Conservation (phyloP, 2,888 invertebrate genomes). For the Lissonota sp. region DNA sequence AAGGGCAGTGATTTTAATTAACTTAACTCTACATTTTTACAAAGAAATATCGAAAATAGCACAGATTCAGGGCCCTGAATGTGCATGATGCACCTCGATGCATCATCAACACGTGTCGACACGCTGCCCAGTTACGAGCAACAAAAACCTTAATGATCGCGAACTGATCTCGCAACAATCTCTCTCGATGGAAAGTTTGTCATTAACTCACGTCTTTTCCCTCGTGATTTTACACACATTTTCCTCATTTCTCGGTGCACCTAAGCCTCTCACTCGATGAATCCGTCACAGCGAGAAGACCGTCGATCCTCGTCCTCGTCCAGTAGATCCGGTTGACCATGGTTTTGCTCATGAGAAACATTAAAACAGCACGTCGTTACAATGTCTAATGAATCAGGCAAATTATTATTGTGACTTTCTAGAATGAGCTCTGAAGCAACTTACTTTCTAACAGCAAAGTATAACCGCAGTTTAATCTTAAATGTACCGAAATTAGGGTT, state of each 20-base stretch:
- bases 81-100: too few relatives aligned
- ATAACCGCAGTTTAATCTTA: too few relatives aligned
- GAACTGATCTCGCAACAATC: constrained; percentile 32
- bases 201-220: constrained; percentile 50
- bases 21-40: too few relatives aligned
- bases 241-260: constrained; percentile 32
- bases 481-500: too few relatives aligned
- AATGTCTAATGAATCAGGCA: constrained; percentile 54
- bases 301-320: neutral
- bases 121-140: constrained; percentile 5
- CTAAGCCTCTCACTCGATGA: neutral
- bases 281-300: constrained; percentile 13
- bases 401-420: constrained; percentile 51
- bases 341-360: constrained; percentile 25
- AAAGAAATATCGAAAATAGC: too few relatives aligned
- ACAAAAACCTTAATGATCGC: neutral
- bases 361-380: constrained; percentile 30
- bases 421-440: neutral
- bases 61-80: too few relatives aligned
- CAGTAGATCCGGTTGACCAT: constrained; percentile 53
- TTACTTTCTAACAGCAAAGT: constrained; percentile 50
- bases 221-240: constrained; percentile 23
- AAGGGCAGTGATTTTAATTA: too few relatives aligned
- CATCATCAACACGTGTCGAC: neutral
- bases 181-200: constrained; percentile 60